phyloP scores from a whole-genome alignment of 2,888 invertebrate genomes.

The Herminia tarsipennalis region DNA sequence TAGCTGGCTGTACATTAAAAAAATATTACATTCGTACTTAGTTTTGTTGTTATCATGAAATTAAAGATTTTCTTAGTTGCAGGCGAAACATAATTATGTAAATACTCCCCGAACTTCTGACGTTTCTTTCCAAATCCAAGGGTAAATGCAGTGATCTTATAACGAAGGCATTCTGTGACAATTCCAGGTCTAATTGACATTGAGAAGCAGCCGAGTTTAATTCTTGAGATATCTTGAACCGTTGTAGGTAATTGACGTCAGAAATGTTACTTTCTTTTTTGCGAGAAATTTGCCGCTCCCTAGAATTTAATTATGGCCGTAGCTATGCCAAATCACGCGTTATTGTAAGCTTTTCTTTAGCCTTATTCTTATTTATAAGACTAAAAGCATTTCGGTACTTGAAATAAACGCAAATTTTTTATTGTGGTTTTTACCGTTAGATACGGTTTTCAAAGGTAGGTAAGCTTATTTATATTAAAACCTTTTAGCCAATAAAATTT shows the following conservation, averaged over 20 bases:
- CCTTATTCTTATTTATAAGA: constrained; percentile 32
- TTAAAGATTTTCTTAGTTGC: too few relatives aligned
- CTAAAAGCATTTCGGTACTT: constrained; percentile 20
- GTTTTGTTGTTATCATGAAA: too few relatives aligned
- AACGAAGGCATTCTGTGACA: constrained; percentile 23
- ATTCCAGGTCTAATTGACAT: constrained; percentile 34
- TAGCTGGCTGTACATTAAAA: background rate
- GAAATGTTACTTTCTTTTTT: constrained; percentile 31
- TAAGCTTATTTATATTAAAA: constrained; percentile 32
- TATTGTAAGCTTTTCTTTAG: constrained; percentile 32
- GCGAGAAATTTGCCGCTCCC: constrained; percentile 26
- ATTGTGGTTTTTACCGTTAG: constrained; percentile 8
- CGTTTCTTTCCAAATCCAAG: constrained; percentile 1
- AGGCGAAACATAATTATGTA: too few relatives aligned
- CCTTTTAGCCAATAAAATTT: constrained; percentile 29
- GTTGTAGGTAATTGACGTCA: constrained; percentile 36
- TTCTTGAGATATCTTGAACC: constrained; percentile 36
- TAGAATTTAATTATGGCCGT: constrained; percentile 39
- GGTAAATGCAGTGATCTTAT: constrained; percentile 19
- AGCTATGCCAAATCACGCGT: constrained; percentile 43
- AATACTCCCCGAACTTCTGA: background rate
- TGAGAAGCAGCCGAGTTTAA: constrained; percentile 30
- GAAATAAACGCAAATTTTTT: constrained; percentile 12
- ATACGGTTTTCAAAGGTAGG: constrained; percentile 13
- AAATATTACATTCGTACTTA: too few relatives aligned